Percentiles rank a stretch among this genome's conserved stretches.
These are phyloP conservation scores for Dryomyza anilis DNA, from an alignment of 2,888 invertebrate genomes.

Conservation along the genomic window DNA sequence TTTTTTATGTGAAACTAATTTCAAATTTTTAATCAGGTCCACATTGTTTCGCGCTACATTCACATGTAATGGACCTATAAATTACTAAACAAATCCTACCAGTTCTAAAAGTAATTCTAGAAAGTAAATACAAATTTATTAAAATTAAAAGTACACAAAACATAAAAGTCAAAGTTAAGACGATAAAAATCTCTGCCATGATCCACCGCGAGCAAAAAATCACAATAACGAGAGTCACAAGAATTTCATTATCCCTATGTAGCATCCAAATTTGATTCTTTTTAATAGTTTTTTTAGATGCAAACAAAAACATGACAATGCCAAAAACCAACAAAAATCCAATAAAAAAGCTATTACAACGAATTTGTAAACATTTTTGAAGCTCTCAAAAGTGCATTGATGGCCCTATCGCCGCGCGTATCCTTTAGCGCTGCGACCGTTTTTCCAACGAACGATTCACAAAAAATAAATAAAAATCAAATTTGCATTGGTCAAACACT, in stretches of 20 bases:
- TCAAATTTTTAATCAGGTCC: no score
- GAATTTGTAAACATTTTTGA: constrained; percentile 13
- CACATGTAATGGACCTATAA: no score
- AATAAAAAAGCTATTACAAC: constrained; percentile 5
- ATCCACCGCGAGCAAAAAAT: no score
- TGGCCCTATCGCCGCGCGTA: neutral
- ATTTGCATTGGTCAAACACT: neutral
- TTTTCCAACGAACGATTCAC: no score
- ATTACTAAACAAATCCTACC: no score
- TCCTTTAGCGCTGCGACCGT: neutral
- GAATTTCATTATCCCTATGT: neutral
- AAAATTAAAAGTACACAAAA: neutral
- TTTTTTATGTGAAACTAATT: no score
- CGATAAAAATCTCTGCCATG: no score
- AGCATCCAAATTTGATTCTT: neutral
- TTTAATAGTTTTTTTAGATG: neutral
- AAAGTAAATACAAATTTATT: neutral
- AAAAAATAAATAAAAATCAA: no score
- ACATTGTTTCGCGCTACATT: no score
- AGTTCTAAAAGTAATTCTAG: neutral
- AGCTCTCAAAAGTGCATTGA: constrained; percentile 14
- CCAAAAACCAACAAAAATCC: neutral
- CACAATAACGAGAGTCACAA: neutral
- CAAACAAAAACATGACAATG: neutral
- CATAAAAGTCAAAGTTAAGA: neutral